Evolutionary conservation across 2,113 vertebrate species (phyloP), one percentile per base, ranked within the genome.

Genomic region (Macquaria australasica): DNA sequence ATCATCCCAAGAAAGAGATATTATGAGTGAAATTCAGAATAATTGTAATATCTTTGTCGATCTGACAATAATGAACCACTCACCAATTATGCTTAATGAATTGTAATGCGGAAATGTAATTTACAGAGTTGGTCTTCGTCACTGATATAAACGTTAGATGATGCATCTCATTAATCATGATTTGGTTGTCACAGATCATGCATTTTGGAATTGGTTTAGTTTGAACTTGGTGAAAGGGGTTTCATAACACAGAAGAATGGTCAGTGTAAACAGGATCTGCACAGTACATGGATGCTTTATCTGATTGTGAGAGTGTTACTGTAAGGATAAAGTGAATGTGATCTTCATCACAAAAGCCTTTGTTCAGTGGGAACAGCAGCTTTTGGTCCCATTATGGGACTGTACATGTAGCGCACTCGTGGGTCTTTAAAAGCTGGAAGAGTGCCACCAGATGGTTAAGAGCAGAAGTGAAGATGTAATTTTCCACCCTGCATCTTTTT

Each of bases 371-470:
- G 88, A 4, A 59, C 76, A 87, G 88, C 87, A 91, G 91, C 86
- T 48, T 82, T 81, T 75, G 77, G 88, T 88, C 87, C 69, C 84
- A 87, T 73, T 60, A 66, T 75, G 90, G 79, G 84, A 82, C 77
- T 76, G 69, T 63, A n/a, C 69, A 71, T 81, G 78, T 6, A 55
- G 77, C 12, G 18, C 81, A 81, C 74, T 79, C 79, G 37, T 45
- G 55, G 82, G 71, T 84, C 82, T 74, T 83, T 89, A 66, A 79
- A 80, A 94, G 91, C 91, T 95, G 91, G 92, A 96, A 95, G 93
- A 96, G 90, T 95, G 95, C 94, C 96, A 94, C 94, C 95, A 94
- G 88, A 94, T 96, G 95, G 96, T 92, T 88, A 90, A 90, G 83
- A 75, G 75, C 70, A 93, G 95, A 95, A 94, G 81, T 93, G 92